Evolutionary conservation across 2,888 invertebrate species (phyloP), one percentile per base, ranked within the genome.

Genomic region (Trimorus sp.): DNA sequence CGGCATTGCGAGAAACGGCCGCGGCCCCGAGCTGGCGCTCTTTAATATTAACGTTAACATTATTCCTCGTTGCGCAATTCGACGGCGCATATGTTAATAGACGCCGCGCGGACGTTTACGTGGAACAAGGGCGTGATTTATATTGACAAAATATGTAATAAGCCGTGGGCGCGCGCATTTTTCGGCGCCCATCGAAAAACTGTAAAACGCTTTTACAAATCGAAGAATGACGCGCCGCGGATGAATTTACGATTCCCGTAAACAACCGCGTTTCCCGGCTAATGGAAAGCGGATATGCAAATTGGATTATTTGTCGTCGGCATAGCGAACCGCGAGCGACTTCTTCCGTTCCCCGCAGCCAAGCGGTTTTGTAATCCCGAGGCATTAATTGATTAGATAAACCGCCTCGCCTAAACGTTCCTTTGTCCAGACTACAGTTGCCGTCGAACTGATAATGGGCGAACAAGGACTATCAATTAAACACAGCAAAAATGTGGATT

Each of bases 391-490:
- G 68, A 68, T 65, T 59, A 68, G 76, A 68, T 76, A 76, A 74
- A 66, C 42, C 4, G 49, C 7, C 12, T 7, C 48, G 11, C 49
- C 51, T 49, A 12, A 38, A 12, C 37, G 36, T 51, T 71, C 62
- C 40, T 49, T 74, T 62, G 54, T 65, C 42, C 45, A 36, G n/a
- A 45, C 37, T 65, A 65, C 74, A 58, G 26, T 56, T 49, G 37
- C 58, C 36, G 56, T 26, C 0, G 58, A 70, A 12, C 37, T 40
- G 70, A 70, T 69, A 77, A 58, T 37, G 49, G 63, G 26, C 9
- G 45, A 65, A 70, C 77, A 70, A 51, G 45, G 58, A 63, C 58
- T 58, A 70, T 77, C 77, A 63, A 77, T 69, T 77, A 66, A 37
- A 45, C 8, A 37, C 9, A 37, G 5, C 49, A 40, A 65, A 45